Percentiles rank a stretch among this genome's conserved stretches.
Evolutionary conservation across 2,113 vertebrate genomes (phyloP).

Genomic region (Chaetodon trifascialis): DNA sequence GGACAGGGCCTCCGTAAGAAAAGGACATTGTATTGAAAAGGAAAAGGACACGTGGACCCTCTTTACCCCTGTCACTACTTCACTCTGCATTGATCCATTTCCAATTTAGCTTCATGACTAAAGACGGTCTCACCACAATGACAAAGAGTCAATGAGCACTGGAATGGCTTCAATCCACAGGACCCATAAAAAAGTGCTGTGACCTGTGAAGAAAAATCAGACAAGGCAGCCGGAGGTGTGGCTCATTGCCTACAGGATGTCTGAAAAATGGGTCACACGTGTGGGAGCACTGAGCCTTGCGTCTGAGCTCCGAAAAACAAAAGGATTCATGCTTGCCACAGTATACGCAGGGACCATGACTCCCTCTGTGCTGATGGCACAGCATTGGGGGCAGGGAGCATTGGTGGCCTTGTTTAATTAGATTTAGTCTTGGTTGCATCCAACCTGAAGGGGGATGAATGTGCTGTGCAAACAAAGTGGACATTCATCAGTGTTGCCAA

Average conservation of each 20-base stretch:
- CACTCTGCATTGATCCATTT: slow-evolving; percentile 61
- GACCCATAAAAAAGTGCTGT: slow-evolving; percentile 44
- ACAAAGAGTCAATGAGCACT: slow-evolving; percentile 55
- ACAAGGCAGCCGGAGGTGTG: slow-evolving; percentile 67
- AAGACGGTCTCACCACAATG: slow-evolving; percentile 52
- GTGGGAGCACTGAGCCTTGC: slow-evolving; percentile 62
- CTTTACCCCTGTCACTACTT: slow-evolving; percentile 33
- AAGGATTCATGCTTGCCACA: slow-evolving; percentile 49
- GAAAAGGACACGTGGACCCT: slow-evolving; percentile 42
- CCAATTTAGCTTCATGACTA: slow-evolving; percentile 50
- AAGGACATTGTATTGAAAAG: slow-evolving; percentile 34
- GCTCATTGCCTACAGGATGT: slow-evolving; percentile 73
- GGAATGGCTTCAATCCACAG: slow-evolving; percentile 37
- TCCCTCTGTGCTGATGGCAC: slow-evolving; percentile 35
- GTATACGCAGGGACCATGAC: slow-evolving; percentile 14
- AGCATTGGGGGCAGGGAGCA: slow-evolving; percentile 57
- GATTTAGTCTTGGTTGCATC: slow-evolving; percentile 70
- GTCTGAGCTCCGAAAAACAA: slow-evolving; percentile 61
- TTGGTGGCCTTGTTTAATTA: slow-evolving; percentile 71
- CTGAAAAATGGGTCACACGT: slow-evolving; percentile 75
- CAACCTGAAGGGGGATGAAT: slow-evolving; percentile 56
- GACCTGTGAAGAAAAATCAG: slow-evolving; percentile 70
- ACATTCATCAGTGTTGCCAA: slow-evolving; percentile 81
- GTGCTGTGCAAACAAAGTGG: slow-evolving; percentile 77
- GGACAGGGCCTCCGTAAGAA: slow-evolving; percentile 24